Evolutionary conservation across 2,113 vertebrate species (phyloP), one percentile per base, ranked within the genome.

Genomic region (Stictonetta naevosa): DNA sequence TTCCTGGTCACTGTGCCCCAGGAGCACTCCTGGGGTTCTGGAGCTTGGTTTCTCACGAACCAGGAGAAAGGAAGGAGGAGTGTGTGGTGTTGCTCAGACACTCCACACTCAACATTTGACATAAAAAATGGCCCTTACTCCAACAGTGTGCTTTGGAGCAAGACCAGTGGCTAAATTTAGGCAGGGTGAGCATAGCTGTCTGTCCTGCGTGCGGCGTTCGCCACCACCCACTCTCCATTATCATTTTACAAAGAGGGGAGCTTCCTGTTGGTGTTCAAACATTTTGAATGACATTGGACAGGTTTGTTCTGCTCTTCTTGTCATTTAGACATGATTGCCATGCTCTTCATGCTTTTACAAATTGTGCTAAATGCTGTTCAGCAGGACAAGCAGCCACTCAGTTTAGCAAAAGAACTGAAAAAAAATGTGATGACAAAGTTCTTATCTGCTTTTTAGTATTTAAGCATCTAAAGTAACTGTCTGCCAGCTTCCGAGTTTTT

Each of bases 141-240:
- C 73, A 88, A 80, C 62, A 83, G 55, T 88, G 88, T 86, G 62
- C 92, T 90, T 95, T 95, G 96, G 90, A 96, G 68, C 2, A 4
- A 86, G 86, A 81, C 79, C 88, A 87, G 52, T 55, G 79, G 7
- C 86, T 97, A 93, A 92, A 93, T 93, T 92, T 96, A 96, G 79
- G 36, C 44, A 42, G 56, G 63, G 72, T 0, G 2, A 64, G 86
- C 86, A n/a, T 55, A 69, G 67, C 90, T 86, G 31, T 80, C 4
- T 3, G 52, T 60, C 46, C 52, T 68, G 81, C 88, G 44, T 11
- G 55, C 0, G 0, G 73, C 5, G 3, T 73, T 94, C 0, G 0
- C 63, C 3, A 17, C n/a, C 13, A 86, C 91, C 78, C 2, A 7
- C 71, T 74, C 86, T 90, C 69, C 74, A 20, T 77, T 73, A 82